These are phyloP conservation scores for Theonella swinhoei DNA, from an alignment of 37 sponge, comb jelly and placozoan species.

Conservation along the genomic window DNA sequence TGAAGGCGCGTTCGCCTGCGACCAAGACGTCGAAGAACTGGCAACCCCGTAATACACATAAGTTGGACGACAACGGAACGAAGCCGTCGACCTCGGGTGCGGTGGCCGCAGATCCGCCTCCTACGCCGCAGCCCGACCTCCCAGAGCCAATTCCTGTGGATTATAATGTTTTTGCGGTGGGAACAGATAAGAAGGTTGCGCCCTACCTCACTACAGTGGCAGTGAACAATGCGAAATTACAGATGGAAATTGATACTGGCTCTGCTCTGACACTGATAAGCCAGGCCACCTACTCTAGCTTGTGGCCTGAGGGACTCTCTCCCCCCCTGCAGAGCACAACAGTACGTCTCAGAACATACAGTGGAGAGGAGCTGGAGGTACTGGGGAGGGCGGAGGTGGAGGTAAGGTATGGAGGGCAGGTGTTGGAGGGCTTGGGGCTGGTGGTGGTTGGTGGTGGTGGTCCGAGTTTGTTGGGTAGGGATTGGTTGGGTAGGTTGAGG, in stretches of 20 bases:
- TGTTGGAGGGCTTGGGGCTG: background rate
- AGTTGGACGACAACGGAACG: background rate
- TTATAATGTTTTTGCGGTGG: no score
- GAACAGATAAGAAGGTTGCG: no score
- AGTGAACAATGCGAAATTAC: background rate
- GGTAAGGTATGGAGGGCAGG: no score
- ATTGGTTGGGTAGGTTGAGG: background rate
- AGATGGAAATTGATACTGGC: conserved; percentile 2
- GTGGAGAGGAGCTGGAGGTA: no score
- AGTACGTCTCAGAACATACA: no score
- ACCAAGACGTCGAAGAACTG: background rate
- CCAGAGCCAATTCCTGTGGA: no score
- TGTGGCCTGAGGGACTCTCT: no score
- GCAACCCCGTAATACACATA: background rate
- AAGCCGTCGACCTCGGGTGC: background rate
- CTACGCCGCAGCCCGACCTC: background rate
- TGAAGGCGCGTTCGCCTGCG: background rate
- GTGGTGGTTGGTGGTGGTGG: conserved; percentile 1
- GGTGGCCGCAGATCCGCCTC: background rate
- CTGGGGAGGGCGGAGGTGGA: no score
- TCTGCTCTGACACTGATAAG: no score
- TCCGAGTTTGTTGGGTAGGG: background rate
- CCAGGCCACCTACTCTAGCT: no score
- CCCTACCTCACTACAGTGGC: no score
- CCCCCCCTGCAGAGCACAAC: no score